Conservation (phyloP, 2,113 vertebrate genomes). For the Hemibagrus wyckioides region DNA sequence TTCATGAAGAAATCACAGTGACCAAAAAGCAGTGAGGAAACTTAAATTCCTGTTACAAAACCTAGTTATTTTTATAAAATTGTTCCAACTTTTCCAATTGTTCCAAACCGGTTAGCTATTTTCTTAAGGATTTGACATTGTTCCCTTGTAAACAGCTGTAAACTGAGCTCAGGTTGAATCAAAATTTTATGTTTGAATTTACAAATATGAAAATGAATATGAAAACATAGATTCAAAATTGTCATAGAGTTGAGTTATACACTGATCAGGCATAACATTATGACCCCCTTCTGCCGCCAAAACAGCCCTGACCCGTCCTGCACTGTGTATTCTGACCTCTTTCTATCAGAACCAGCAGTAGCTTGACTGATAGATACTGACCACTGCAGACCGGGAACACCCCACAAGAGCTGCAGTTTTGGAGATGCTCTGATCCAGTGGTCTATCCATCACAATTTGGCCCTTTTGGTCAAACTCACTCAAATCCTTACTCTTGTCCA, state of each 20-base stretch:
- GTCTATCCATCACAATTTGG: no score
- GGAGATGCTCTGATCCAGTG: no score
- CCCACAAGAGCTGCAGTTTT: no score
- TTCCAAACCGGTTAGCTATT: background rate
- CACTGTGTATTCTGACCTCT: no score
- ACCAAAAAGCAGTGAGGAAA: slow-evolving; percentile 8
- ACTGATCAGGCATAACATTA: no score
- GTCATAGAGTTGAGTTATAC: background rate
- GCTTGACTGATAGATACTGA: no score
- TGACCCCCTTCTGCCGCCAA: no score
- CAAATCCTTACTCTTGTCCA: no score
- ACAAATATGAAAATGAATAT: background rate
- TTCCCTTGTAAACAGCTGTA: background rate
- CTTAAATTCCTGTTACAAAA: background rate
- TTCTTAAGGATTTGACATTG: background rate
- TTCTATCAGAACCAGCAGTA: no score
- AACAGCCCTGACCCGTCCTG: no score
- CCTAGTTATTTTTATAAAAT: background rate
- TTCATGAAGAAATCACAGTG: slow-evolving; percentile 6
- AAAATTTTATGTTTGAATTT: background rate
- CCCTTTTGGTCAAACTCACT: no score
- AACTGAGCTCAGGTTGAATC: background rate
- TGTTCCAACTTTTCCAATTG: background rate
- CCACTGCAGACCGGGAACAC: no score
- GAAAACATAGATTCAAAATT: background rate